A percentile compares a stretch with the other conserved stretches of the same genome.
phyloP scores from a whole-genome alignment of 64 coral and sea anemone genomes.

The Hydrozoanthus tunicans region DNA sequence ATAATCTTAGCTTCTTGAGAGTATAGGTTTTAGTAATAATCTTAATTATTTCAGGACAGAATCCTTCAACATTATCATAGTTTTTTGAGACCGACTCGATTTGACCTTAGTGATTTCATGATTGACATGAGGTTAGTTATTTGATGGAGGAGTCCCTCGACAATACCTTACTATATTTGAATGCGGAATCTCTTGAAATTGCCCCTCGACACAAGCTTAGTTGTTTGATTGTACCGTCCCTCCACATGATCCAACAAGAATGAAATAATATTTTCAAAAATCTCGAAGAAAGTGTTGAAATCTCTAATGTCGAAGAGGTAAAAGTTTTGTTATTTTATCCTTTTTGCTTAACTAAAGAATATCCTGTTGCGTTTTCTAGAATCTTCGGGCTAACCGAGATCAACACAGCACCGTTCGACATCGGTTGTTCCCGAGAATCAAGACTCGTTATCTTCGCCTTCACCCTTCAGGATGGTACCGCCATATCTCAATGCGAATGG shows the following conservation, averaged over 20 bases:
- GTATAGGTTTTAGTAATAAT: neutral
- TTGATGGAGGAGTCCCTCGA: no score
- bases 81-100: neutral
- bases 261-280: no score
- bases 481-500: conserved; percentile 37
- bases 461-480: conserved; percentile 50
- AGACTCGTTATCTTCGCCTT: conserved; percentile 35
- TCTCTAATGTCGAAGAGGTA: no score
- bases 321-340: no score
- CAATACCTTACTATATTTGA: no score
- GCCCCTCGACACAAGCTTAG: no score
- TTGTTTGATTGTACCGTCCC: no score
- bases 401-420: conserved; percentile 40
- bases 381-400: conserved; percentile 26
- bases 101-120: neutral
- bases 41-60: neutral
- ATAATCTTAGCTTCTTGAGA: neutral
- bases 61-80: neutral
- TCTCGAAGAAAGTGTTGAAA: no score
- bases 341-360: no score
- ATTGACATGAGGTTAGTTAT: neutral
- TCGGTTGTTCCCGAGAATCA: conserved; percentile 43
- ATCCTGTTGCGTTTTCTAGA: neutral
- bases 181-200: no score
- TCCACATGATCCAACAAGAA: no score